Conservation (phyloP, 2,113 vertebrate genomes). For the Chelonoidis abingdonii region DNA sequence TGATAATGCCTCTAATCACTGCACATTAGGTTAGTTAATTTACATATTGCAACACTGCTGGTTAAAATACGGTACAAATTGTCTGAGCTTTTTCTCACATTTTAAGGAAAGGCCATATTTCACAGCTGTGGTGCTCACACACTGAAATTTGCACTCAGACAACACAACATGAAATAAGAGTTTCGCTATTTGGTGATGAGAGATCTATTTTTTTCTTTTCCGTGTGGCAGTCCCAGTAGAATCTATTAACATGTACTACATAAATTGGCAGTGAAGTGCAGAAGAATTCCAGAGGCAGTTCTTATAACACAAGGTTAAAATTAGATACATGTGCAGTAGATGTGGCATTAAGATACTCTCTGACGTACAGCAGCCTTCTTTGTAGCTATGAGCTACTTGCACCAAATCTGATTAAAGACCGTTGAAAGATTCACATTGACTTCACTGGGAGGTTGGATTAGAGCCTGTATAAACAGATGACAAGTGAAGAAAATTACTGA, state of each 20-base stretch:
- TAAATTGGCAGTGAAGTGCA: background rate
- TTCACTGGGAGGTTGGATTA: background rate
- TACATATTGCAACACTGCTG: background rate
- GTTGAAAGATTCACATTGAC: background rate
- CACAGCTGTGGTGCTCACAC: background rate
- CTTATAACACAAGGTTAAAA: background rate
- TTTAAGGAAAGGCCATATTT: background rate
- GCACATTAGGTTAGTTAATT: background rate
- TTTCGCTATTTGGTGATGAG: fast-evolving
- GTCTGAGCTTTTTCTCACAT: background rate
- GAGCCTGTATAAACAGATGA: background rate
- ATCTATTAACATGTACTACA: background rate
- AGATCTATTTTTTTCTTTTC: background rate
- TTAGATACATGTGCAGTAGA: background rate
- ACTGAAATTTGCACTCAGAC: background rate
- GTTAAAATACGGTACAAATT: background rate
- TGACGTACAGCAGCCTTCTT: background rate
- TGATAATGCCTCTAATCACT: background rate
- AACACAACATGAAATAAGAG: background rate
- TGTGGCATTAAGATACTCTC: background rate
- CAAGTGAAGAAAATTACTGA: background rate
- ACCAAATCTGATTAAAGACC: background rate
- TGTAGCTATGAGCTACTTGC: background rate
- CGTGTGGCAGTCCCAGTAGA: fast-evolving
- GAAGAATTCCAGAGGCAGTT: too few species aligned